A percentile compares a stretch with the other conserved stretches of the same genome.
These are phyloP conservation scores for Pelecanoides urinatrix DNA, from an alignment of 2,113 vertebrate genomes.

Conservation along the genomic window DNA sequence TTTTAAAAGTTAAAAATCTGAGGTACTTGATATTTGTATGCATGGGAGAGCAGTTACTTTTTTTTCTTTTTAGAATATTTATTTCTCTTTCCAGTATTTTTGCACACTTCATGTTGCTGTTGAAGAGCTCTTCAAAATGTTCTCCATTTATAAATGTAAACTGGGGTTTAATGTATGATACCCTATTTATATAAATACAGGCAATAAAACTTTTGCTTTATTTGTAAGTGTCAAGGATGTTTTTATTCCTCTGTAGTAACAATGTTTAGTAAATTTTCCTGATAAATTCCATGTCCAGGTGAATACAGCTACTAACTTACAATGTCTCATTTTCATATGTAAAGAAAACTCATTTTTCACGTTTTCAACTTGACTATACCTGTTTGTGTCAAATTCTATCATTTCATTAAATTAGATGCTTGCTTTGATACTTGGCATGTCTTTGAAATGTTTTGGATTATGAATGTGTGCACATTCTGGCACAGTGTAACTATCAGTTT, in stretches of 20 bases:
- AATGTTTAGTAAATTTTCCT: not conserved
- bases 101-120: conserved; percentile 9
- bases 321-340: not conserved
- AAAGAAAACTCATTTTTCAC: not conserved
- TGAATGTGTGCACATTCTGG: not conserved
- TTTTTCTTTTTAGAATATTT: conserved; percentile 21
- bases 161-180: not conserved
- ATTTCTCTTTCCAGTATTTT: conserved; percentile 38
- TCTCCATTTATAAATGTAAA: conserved; percentile 16
- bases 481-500: not conserved
- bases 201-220: conserved; percentile 38
- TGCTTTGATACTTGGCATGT: not conserved
- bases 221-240: not conserved
- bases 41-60: not conserved
- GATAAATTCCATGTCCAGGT: not conserved
- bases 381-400: not conserved
- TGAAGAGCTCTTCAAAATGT: conserved; percentile 12
- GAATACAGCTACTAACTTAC: not conserved
- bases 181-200: conserved; percentile 18
- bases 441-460: not conserved
- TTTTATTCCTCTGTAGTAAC: not conserved
- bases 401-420: not conserved
- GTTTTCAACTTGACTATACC: not conserved
- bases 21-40: conserved; percentile 4
- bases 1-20: not conserved